Conservation (phyloP, 2,113 vertebrate species). For the Cyanoramphus novaezelandiae region DNA sequence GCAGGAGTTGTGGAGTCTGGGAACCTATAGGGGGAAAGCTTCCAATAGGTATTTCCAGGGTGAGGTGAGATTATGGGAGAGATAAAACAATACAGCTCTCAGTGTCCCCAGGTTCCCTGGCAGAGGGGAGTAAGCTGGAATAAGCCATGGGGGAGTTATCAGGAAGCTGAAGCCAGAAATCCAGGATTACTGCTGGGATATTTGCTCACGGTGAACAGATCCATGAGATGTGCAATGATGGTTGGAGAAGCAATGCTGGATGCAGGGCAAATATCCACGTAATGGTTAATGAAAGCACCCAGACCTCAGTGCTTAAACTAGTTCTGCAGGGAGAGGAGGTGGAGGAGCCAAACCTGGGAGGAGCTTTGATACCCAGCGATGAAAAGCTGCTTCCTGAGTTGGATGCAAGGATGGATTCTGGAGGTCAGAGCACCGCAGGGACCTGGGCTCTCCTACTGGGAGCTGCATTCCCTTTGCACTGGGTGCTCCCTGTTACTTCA, state of each 20-base stretch:
- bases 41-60: not conserved
- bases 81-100: not conserved
- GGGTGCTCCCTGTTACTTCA: slow-evolving; percentile 20
- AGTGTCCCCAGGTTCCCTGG: not conserved
- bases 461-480: not conserved
- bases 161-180: not conserved
- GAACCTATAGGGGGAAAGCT: not conserved
- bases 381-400: slow-evolving; percentile 4
- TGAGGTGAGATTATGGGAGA: not conserved
- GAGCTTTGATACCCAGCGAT: not conserved
- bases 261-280: fast-evolving
- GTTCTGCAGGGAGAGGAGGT: not conserved
- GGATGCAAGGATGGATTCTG: not conserved
- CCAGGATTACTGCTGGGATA: not conserved
- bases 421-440: not conserved
- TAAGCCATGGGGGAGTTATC: not conserved
- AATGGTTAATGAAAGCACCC: not conserved
- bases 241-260: fast-evolving
- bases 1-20: not conserved
- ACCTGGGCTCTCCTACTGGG: not conserved
- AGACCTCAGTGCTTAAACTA: not conserved
- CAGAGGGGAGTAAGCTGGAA: not conserved
- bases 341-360: slow-evolving; percentile 23
- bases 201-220: not conserved
- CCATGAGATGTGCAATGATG: fast-evolving